These are phyloP conservation scores for Tringa solitaria DNA, from an alignment of 2,113 vertebrate genomes.

Conservation along the genomic window DNA sequence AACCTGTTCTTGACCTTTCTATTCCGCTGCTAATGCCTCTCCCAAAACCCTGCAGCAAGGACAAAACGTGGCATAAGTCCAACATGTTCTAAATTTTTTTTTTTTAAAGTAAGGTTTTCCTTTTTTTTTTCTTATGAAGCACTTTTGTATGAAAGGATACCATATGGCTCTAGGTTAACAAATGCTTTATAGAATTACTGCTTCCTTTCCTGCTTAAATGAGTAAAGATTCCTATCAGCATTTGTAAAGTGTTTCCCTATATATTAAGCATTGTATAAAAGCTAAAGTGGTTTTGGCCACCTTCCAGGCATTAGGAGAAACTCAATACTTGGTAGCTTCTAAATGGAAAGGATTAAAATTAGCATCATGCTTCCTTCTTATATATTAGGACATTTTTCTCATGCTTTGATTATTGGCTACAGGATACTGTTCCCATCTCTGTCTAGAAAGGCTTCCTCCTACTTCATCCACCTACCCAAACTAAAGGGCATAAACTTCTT, in stretches of 20 bases:
- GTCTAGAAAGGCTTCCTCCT: background rate
- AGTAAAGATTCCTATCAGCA: background rate
- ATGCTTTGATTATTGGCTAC: constrained; percentile 6
- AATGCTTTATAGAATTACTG: background rate
- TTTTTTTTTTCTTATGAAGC: background rate
- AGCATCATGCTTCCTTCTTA: background rate
- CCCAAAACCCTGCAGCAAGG: background rate
- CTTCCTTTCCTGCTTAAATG: constrained; percentile 21
- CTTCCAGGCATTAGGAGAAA: constrained; percentile 39
- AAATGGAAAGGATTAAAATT: constrained; percentile 46
- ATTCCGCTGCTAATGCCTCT: background rate
- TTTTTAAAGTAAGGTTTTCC: background rate
- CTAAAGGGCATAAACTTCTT: background rate
- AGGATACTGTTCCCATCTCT: background rate
- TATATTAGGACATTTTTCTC: background rate
- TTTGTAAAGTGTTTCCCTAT: constrained; percentile 24
- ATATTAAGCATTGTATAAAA: background rate
- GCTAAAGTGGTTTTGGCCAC: background rate
- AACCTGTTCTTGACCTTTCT: background rate
- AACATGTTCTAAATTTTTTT: background rate
- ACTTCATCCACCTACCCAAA: background rate
- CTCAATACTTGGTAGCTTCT: constrained; percentile 13
- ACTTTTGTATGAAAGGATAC: constrained; percentile 1
- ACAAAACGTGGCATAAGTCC: background rate
- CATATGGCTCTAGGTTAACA: constrained; percentile 34